A percentile compares a stretch with the other conserved stretches of the same genome.
Evolutionary conservation across 2,113 vertebrate species (phyloP).

Genomic region (Protobothrops flavoviridis): DNA sequence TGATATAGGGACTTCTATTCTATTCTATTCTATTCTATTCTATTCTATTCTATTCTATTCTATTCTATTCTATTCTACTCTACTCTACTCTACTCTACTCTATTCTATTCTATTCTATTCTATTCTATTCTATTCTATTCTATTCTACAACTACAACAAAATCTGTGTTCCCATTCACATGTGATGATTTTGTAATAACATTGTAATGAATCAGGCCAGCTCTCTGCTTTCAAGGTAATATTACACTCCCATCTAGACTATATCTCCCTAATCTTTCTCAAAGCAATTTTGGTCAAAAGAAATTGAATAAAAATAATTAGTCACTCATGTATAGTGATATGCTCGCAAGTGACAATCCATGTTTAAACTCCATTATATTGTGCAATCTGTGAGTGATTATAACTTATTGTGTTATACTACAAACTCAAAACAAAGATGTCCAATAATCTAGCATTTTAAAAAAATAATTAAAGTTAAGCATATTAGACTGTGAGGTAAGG

Average conservation of each 20-base stretch:
- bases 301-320: neutral
- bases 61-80: too few relatives aligned
- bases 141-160: too few relatives aligned
- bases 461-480: neutral
- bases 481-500: neutral
- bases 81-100: too few relatives aligned
- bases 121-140: too few relatives aligned
- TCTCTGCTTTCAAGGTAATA: neutral
- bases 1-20: too few relatives aligned
- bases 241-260: neutral
- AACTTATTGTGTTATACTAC: neutral
- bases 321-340: neutral
- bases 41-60: too few relatives aligned
- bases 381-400: too few relatives aligned
- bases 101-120: too few relatives aligned
- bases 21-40: too few relatives aligned
- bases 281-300: neutral
- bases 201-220: neutral
- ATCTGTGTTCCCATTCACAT: neutral
- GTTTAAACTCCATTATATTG: neutral
- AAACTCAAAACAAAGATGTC: neutral
- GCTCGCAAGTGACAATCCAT: neutral
- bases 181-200: neutral
- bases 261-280: neutral
- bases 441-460: neutral